phyloP scores from a whole-genome alignment of 2,113 vertebrate genomes.

The Bufo gargarizans region DNA sequence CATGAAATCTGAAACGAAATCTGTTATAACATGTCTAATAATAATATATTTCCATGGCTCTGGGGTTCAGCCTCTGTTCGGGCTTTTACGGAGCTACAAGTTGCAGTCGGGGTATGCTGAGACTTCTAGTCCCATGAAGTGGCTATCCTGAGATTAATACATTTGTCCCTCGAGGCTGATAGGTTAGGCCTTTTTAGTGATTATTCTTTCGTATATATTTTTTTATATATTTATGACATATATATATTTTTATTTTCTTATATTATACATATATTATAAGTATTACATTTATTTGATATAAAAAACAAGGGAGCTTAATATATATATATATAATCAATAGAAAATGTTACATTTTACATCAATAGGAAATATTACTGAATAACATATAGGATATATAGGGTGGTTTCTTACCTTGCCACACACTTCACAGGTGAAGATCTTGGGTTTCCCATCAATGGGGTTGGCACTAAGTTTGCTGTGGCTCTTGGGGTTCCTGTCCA shows the following conservation, averaged over 20 bases:
- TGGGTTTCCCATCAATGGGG: constrained; percentile 85
- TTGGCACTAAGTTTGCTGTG: constrained; percentile 78
- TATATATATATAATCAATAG: not conserved
- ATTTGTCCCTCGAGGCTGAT: not conserved
- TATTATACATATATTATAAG: not conserved
- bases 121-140: not conserved
- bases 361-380: too few species aligned
- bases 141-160: not conserved
- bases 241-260: too few species aligned
- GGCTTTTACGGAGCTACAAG: not conserved
- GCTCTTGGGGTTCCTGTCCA: constrained; percentile 80
- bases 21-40: not conserved
- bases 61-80: not conserved
- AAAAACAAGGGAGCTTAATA: too few species aligned
- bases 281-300: not conserved
- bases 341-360: too few species aligned
- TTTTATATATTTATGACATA: too few species aligned
- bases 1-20: not conserved
- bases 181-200: not conserved
- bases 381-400: too few species aligned
- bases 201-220: too few species aligned
- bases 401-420: constrained; percentile 89
- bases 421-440: constrained; percentile 98
- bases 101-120: not conserved
- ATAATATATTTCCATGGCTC: not conserved